Evolutionary conservation across 2,113 vertebrate genomes (phyloP).

Genomic region (Zosterops japonicus): DNA sequence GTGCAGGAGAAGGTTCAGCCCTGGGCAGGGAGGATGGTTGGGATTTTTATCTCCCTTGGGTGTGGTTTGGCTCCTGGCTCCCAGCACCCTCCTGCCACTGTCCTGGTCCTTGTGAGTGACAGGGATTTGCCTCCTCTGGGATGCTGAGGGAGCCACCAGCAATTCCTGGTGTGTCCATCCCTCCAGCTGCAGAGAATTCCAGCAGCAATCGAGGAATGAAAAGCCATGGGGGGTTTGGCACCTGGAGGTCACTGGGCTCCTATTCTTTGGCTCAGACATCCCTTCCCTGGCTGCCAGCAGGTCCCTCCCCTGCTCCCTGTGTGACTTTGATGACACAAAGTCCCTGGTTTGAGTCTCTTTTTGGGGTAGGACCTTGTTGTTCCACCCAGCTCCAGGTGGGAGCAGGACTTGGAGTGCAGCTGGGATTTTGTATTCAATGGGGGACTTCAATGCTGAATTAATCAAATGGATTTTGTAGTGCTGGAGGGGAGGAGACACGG

Average conservation of each 20-base stretch:
- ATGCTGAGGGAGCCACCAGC: background rate
- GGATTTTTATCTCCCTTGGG: background rate
- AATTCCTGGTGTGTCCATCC: background rate
- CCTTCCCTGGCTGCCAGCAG: background rate
- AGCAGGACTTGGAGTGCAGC: background rate
- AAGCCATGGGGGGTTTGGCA: rapidly evolving
- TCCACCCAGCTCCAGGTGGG: rapidly evolving
- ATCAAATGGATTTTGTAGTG: background rate
- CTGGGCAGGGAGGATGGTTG: background rate
- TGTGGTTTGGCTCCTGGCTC: background rate
- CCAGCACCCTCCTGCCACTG: background rate
- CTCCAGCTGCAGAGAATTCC: background rate
- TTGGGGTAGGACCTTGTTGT: too few species aligned
- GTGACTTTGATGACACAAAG: too few species aligned
- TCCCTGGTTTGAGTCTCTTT: background rate
- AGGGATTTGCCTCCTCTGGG: background rate
- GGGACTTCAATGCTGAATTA: background rate
- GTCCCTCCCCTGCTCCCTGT: rapidly evolving
- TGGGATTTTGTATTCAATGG: background rate
- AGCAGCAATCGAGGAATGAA: background rate
- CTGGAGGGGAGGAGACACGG: background rate
- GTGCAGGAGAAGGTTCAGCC: background rate
- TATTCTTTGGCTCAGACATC: rapidly evolving
- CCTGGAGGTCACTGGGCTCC: background rate
- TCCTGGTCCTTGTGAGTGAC: rapidly evolving